Evolutionary conservation across 2,797 vertebrate species (phyloP), one percentile per base, ranked within the genome.

Genomic region (Galaxias olidus): DNA sequence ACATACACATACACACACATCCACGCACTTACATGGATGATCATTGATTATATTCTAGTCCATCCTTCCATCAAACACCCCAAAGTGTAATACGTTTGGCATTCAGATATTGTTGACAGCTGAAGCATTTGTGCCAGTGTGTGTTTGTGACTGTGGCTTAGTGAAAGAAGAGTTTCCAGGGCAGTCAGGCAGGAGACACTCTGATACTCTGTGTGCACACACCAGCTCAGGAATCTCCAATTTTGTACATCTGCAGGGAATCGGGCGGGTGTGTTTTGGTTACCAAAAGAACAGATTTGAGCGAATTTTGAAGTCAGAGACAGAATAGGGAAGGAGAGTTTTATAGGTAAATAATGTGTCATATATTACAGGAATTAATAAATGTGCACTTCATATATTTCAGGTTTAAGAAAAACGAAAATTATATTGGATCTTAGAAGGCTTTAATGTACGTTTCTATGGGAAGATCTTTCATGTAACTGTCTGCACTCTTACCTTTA

Each of bases 121-220:
- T 41, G 15, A 41, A 43, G 46, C 10, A 40, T 10, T 18, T 56
- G 5, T 65, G 53, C 54, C 41, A 30, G 49, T 44, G 49, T 52
- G 17, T 44, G 57, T 53, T 20, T 64, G 56, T 52, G 64, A 47
- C 15, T 56, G 62, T 47, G 52, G 54, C 43, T 15, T 12, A 46
- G 18, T 59, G 11, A 53, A 61, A 68, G 69, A 65, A 65, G 72
- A 58, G 69, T 60, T 1, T 0, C 65, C 20, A 67, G 72, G 73
- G 79, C 73, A 81, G 72, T 69, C 59, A 69, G 62, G 79, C 70
- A 65, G 71, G 75, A 75, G 17, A 51, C 43, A 44, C 56, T 13
- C 60, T 58, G 58, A 57, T n/a, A 45, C 63, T 59, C 50, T 61
- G 64, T 20, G 44, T 68, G 65, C 44, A 75, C 75, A 80, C 61